Base-by-base conservation (phyloP, 1,140 invertebrate genomes). In the Archegozetes longisetosus region DNA sequence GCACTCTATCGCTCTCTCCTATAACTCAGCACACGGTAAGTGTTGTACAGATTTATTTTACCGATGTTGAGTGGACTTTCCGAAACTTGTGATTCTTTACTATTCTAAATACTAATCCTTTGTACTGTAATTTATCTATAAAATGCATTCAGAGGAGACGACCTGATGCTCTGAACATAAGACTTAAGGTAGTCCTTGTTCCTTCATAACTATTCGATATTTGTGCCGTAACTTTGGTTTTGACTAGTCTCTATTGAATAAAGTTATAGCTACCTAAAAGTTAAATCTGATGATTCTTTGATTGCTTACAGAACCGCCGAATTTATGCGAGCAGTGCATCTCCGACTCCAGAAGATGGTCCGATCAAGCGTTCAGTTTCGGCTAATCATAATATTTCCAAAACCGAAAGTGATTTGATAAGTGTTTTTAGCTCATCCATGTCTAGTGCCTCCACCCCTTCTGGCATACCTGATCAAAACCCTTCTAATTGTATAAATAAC, bases 361-460 rank as follows among this genome's bases (percentile, higher is more conserved):
- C 79, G 58, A 84, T 85, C 77, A 86, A 85, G 71, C 72, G 84
- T 62, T 85, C 83, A 26, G 81, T 84, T 67, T 85, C 84, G 27
- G 82, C 85, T 49, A 84, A 83, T 24, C 84, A 86, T 68, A 83
- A 84, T 67, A 14, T 58, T 53, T 61, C 60, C 48, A 73, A 71
- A 62, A 88, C 83, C 49, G 86, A 83, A 70, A 82, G 80, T 69
- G 86, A 90, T 73, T 73, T 89, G 62, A 72, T 88, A 60, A 84
- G 81, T 73, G 76, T 84, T 64, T 80, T 84, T 66, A 86, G 84
- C 71, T 84, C 85, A 64, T 74, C 74, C 51, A 74, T 75, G 46
- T 88, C 86, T 53, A 88, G 85, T 75, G 85, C 88, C 55, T 85
- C 88, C 14, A 91, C 88, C 49, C 88, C 88, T 3, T 86, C 85